Evolutionary conservation across 2,888 invertebrate genomes (phyloP), one percentile per base, ranked within the genome.

Genomic region (Frankliniella fusca): DNA sequence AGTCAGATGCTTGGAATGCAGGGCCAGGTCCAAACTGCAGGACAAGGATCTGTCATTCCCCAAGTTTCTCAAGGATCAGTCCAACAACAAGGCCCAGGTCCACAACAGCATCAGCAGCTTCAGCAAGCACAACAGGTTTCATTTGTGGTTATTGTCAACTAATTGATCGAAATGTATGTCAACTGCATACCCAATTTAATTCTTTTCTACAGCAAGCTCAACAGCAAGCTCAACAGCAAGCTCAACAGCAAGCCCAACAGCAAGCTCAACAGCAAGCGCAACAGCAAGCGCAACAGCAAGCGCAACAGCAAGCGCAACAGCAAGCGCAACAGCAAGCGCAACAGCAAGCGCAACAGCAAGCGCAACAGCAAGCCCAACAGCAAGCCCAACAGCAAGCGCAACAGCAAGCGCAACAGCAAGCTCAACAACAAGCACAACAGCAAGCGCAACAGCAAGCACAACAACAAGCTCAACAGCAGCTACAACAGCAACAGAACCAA

Each of bases 91-190:
- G 70, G 70, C 9, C 70, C 70, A 1, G 12, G 23, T 27, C 23
- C 70, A 9, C 70, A 76, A 27, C 70, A 76, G 27, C 70, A 76
- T 12, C 54, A 54, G 70, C 70, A 70, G 70, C 70, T n/a, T n/a
- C 70, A 23, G 23, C 70, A 70, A 23, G 70, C 70, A 11, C 70
- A 70, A 23, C 70, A 54, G 54, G 54, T 54, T 38, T 3, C 2
- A 38, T 38, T 38, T 38, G 38, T 5, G 2, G 38, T 38, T 38
- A 38, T 5, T 38, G 2, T 38, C 2, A 38, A 38, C 38, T 38
- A 3, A 38, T 38, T 38, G 38, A 38, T 38, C 38, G 2, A 38
- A 38, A 38, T 38, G 38, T 38, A 38, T 38, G 5, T 38, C 38
- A 38, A 38, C 38, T 38, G 38, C 38, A 38, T 38, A 38, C 5